Percentiles rank a stretch among this genome's conserved stretches.
phyloP scores from a whole-genome alignment of 2,113 vertebrate genomes.

The Alaudala cheleensis region DNA sequence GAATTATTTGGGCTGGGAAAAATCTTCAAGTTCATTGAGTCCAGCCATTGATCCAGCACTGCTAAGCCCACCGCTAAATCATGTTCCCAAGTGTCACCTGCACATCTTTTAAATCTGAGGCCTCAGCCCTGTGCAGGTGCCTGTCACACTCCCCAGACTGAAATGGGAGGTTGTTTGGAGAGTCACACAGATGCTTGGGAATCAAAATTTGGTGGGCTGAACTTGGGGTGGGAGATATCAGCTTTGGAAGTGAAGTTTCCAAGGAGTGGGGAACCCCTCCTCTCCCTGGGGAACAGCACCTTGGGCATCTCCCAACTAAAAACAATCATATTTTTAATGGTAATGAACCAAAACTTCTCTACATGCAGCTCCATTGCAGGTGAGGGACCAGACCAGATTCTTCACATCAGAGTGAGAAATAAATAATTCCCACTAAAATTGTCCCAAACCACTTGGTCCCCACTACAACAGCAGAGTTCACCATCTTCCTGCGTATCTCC shows the following conservation, averaged over 20 bases:
- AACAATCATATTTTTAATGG: not conserved
- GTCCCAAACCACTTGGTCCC: not conserved
- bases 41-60: not conserved
- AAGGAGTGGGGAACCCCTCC: not conserved
- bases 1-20: not conserved
- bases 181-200: not conserved
- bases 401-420: not conserved
- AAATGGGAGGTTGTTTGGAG: not conserved
- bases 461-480: not conserved
- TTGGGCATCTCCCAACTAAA: fast-evolving
- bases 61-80: not conserved
- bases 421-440: not conserved
- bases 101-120: not conserved
- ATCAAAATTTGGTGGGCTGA: not conserved
- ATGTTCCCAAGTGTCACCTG: not conserved
- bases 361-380: not conserved
- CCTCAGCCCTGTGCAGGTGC: not conserved
- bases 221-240: fast-evolving
- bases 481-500: not conserved
- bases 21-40: not conserved
- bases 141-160: not conserved
- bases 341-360: not conserved
- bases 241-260: not conserved
- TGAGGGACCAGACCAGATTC: not conserved
- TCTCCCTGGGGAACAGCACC: not conserved